Evolutionary conservation across 2,113 vertebrate genomes (phyloP).

Genomic region (Balaenoptera acutorostrata): DNA sequence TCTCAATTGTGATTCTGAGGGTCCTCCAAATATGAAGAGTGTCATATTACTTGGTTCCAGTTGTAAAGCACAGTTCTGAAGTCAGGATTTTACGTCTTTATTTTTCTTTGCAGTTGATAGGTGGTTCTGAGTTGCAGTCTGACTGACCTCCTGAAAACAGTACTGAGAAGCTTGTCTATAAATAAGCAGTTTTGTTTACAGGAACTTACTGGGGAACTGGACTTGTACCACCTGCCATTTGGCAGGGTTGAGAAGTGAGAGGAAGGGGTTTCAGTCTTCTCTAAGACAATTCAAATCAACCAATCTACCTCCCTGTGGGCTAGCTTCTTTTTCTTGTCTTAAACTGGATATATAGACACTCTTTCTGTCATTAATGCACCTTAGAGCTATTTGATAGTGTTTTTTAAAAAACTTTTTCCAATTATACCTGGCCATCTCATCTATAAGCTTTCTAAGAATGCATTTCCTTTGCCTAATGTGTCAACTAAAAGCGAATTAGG

Average conservation of each 20-base stretch:
- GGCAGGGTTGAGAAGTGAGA: conserved; percentile 53
- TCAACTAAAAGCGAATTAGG: conserved; percentile 27
- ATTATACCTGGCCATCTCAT: background rate
- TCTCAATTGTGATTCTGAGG: background rate
- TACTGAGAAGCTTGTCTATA: conserved; percentile 72
- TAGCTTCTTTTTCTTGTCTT: background rate
- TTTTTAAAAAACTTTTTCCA: background rate
- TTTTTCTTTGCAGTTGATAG: conserved; percentile 21
- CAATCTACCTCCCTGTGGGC: background rate
- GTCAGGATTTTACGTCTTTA: background rate
- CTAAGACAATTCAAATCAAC: conserved; percentile 42
- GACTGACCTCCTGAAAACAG: conserved; percentile 71
- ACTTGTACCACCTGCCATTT: conserved; percentile 68
- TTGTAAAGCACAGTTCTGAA: background rate
- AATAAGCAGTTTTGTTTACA: conserved; percentile 76
- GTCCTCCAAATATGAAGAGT: background rate
- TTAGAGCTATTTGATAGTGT: background rate
- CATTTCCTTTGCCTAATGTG: conserved; percentile 13
- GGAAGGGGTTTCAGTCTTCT: conserved; percentile 48
- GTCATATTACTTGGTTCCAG: background rate
- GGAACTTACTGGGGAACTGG: conserved; percentile 71
- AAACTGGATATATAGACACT: background rate
- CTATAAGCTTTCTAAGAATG: conserved; percentile 49
- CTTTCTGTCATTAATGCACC: background rate
- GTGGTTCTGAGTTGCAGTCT: conserved; percentile 53